These are phyloP conservation scores for Cantharis rustica DNA, from an alignment of 2,888 invertebrate species.

Conservation along the genomic window DNA sequence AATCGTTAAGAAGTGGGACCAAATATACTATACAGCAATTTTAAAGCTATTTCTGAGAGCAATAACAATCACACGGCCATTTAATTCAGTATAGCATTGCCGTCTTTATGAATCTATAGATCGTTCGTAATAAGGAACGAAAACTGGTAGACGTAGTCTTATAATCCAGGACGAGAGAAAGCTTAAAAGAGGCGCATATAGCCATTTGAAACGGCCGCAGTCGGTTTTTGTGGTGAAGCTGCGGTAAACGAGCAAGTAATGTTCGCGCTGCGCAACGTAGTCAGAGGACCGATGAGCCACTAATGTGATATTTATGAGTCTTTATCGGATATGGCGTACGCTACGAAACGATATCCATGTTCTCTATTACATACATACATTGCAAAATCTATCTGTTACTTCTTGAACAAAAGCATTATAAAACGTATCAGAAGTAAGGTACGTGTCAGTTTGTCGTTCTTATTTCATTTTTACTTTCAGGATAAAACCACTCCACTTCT, in stretches of 20 bases:
- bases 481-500: not conserved
- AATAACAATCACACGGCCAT: slow-evolving; percentile 16
- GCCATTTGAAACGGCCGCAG: slow-evolving; percentile 43
- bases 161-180: slow-evolving; percentile 29
- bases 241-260: slow-evolving; percentile 55
- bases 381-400: slow-evolving; percentile 32
- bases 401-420: slow-evolving; percentile 6
- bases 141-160: slow-evolving; percentile 19
- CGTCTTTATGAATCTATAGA: slow-evolving; percentile 26
- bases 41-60: not conserved
- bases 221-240: slow-evolving; percentile 49
- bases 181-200: slow-evolving; percentile 37
- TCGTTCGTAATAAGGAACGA: slow-evolving; percentile 24
- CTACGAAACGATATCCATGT: slow-evolving; percentile 41
- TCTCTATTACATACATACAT: slow-evolving; percentile 49
- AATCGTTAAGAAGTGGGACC: not conserved
- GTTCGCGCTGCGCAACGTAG: slow-evolving; percentile 50
- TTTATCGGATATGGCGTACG: slow-evolving; percentile 49
- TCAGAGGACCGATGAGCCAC: slow-evolving; percentile 48
- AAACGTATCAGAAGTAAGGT: not conserved
- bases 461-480: not conserved
- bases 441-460: not conserved
- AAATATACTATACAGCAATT: not conserved
- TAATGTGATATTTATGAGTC: slow-evolving; percentile 55
- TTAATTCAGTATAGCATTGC: slow-evolving; percentile 22